These are phyloP conservation scores for Lucinisca nassula DNA, from an alignment of 2,888 invertebrate genomes.

Conservation along the genomic window DNA sequence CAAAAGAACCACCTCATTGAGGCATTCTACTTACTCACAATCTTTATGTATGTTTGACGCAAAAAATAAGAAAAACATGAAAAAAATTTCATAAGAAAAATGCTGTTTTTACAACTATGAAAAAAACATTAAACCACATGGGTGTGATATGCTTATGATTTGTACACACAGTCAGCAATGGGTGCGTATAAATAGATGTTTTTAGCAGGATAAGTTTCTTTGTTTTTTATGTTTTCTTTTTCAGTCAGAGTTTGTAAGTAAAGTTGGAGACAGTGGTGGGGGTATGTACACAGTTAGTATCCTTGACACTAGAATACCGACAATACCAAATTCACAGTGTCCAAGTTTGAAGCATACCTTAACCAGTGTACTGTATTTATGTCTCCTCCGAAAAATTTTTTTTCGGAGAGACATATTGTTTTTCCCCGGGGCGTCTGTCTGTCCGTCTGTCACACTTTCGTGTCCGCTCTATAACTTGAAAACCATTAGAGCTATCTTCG, in stretches of 20 bases:
- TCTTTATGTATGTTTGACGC: not conserved
- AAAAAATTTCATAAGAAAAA: not conserved
- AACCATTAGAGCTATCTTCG: too few species aligned
- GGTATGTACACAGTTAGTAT: slow-evolving; percentile 94
- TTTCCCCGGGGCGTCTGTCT: too few species aligned
- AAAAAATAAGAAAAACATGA: not conserved
- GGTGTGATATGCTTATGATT: not conserved
- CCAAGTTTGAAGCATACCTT: not conserved
- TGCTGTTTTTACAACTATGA: not conserved
- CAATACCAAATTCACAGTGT: too few species aligned
- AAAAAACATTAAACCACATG: too few species aligned
- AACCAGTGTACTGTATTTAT: not conserved
- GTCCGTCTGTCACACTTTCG: too few species aligned
- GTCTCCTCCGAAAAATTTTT: too few species aligned
- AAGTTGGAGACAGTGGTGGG: slow-evolving; percentile 94
- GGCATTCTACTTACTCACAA: not conserved
- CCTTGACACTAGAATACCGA: too few species aligned
- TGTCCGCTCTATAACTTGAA: too few species aligned
- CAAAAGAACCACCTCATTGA: too few species aligned
- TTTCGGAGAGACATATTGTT: too few species aligned
- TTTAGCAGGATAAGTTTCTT: too few species aligned
- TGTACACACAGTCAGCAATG: slow-evolving; percentile 38
- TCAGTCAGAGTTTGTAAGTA: slow-evolving; percentile 90
- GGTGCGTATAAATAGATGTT: not conserved
- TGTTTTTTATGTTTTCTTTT: too few species aligned